phyloP scores from a whole-genome alignment of 2,888 invertebrate genomes.

The Pseudeuparius sepicola region DNA sequence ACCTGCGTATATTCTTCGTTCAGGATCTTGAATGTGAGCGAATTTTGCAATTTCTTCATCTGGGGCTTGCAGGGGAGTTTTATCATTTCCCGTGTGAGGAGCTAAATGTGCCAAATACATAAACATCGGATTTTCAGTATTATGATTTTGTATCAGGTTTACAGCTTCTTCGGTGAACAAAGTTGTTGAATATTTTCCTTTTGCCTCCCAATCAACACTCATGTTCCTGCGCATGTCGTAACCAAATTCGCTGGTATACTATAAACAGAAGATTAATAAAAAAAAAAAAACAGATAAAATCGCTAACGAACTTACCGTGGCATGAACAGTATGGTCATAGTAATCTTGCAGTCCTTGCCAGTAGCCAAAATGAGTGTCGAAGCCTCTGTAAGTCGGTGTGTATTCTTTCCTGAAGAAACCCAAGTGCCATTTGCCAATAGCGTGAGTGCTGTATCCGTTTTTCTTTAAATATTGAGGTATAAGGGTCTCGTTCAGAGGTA shows the following conservation, averaged over 20 bases:
- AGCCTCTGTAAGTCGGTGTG: conserved; percentile 66
- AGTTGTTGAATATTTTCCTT: conserved; percentile 54
- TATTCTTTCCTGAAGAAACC: conserved; percentile 65
- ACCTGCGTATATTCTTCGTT: conserved; percentile 62
- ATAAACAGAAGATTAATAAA: conserved; percentile 17
- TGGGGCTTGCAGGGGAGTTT: conserved; percentile 61
- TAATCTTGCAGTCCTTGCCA: conserved; percentile 77
- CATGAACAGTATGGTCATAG: conserved; percentile 50
- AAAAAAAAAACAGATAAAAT: conserved; percentile 5
- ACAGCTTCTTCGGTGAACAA: conserved; percentile 58
- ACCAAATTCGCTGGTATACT: conserved; percentile 40
- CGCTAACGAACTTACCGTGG: conserved; percentile 37
- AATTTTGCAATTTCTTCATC: conserved; percentile 59
- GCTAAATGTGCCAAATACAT: conserved; percentile 60
- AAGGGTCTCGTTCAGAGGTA: conserved; percentile 50
- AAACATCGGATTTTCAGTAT: conserved; percentile 48
- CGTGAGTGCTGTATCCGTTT: conserved; percentile 62
- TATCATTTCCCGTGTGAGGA: conserved; percentile 55
- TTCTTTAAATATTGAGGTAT: conserved; percentile 53
- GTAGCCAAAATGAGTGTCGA: conserved; percentile 75
- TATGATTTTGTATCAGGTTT: conserved; percentile 47
- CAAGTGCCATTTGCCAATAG: conserved; percentile 81
- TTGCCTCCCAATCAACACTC: conserved; percentile 43
- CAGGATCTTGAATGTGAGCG: conserved; percentile 53
- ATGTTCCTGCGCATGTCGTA: conserved; percentile 55